These are phyloP conservation scores for Ceriagrion tenellum DNA, from an alignment of 2,888 invertebrate genomes.

Conservation along the genomic window DNA sequence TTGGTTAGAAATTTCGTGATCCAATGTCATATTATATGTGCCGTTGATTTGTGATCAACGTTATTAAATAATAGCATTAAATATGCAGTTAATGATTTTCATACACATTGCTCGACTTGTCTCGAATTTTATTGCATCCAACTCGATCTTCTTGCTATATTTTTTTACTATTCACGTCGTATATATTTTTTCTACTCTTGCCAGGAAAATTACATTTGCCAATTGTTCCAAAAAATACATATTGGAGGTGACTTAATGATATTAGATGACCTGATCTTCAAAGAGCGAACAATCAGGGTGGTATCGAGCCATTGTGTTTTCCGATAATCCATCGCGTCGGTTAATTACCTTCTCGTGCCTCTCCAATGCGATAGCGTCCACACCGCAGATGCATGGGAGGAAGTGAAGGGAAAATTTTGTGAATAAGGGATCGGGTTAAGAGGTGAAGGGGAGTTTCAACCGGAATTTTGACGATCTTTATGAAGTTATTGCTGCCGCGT, in stretches of 20 bases:
- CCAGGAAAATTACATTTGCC: too few species aligned
- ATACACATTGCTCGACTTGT: too few species aligned
- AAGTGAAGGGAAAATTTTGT: neutral
- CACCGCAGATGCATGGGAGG: neutral
- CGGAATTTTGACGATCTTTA: neutral
- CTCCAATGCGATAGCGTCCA: neutral
- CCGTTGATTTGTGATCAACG: too few species aligned
- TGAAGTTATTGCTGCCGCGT: neutral
- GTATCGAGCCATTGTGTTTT: neutral
- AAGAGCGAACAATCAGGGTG: neutral
- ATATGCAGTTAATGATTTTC: too few species aligned
- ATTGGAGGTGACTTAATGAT: neutral
- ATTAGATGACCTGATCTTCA: neutral
- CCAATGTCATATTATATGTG: too few species aligned
- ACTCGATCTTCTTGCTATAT: too few species aligned
- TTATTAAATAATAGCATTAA: too few species aligned
- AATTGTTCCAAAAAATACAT: too few species aligned
- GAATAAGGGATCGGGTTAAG: neutral
- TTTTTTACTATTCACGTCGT: too few species aligned
- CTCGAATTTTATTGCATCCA: too few species aligned
- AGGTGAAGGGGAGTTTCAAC: constrained; percentile 1
- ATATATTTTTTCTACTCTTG: too few species aligned
- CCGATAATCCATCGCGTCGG: neutral
- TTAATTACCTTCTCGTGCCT: neutral
- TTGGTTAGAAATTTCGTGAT: too few species aligned